Conservation (phyloP, 2,888 invertebrate genomes). For the Trissolcus japonicus region DNA sequence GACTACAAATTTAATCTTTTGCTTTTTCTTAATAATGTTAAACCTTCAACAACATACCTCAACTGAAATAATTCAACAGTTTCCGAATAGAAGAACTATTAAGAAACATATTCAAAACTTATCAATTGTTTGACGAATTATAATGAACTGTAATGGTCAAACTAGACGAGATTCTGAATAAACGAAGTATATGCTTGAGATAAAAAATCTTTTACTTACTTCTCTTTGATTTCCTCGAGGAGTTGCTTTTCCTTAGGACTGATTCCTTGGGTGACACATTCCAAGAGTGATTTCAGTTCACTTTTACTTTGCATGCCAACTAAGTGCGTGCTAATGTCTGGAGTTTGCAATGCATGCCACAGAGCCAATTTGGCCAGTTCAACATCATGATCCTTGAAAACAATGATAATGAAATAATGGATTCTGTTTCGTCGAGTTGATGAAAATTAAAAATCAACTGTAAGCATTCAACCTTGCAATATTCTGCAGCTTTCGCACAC, state of each 20-base stretch:
- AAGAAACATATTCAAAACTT: conserved; percentile 58
- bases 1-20: too few species aligned
- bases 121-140: not conserved
- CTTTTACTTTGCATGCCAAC: conserved; percentile 85
- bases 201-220: conserved; percentile 75
- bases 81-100: conserved; percentile 66
- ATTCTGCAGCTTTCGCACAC: conserved; percentile 81
- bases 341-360: conserved; percentile 80
- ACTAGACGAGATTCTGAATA: too few species aligned
- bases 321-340: conserved; percentile 82
- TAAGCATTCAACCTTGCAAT: conserved; percentile 80
- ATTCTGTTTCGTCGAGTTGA: not conserved
- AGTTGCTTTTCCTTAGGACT: conserved; percentile 81
- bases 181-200: not conserved
- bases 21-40: too few species aligned
- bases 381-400: conserved; percentile 78
- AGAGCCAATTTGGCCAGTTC: conserved; percentile 86
- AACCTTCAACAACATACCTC: conserved; percentile 46
- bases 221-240: conserved; percentile 80
- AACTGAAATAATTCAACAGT: conserved; percentile 64
- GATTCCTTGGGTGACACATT: conserved; percentile 81
- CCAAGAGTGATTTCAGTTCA: conserved; percentile 81
- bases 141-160: too few species aligned
- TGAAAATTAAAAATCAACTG: not conserved
- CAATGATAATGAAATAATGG: not conserved